Evolutionary conservation across 2,888 invertebrate species (phyloP).

Genomic region (Drosophila diplacantha): DNA sequence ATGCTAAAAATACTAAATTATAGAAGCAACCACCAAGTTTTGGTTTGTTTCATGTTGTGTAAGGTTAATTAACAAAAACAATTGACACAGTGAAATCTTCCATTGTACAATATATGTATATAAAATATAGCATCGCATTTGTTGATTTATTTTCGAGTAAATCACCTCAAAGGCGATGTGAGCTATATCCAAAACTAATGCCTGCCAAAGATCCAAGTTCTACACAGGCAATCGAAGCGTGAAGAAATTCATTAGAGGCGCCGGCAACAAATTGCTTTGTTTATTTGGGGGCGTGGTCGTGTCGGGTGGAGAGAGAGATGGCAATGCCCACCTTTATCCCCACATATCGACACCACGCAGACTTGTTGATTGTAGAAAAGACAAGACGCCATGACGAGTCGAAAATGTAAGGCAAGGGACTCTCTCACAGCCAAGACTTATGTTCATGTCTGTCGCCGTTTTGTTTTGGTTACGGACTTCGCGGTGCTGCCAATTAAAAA

Average conservation of each 20-base stretch:
- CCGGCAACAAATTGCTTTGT: conserved; percentile 34
- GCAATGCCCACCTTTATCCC: neutral
- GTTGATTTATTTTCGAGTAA: neutral
- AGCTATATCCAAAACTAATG: conserved; percentile 5
- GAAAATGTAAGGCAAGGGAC: conserved; percentile 24
- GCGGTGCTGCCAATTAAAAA: conserved; percentile 61
- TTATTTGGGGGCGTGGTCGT: conserved; percentile 18
- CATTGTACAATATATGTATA: neutral
- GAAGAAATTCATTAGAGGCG: conserved; percentile 39
- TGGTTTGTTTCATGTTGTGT: neutral
- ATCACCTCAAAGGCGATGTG: neutral
- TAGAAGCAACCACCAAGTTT: neutral
- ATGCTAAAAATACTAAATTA: neutral
- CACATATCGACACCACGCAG: conserved; percentile 14
- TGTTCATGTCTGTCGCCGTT: conserved; percentile 44
- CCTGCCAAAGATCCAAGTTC: conserved; percentile 7
- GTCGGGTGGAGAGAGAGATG: conserved; percentile 11
- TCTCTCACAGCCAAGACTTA: conserved; percentile 18
- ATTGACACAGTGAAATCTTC: neutral
- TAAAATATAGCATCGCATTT: neutral
- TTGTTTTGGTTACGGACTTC: conserved; percentile 64
- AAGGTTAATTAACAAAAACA: neutral
- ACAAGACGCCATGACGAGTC: conserved; percentile 43
- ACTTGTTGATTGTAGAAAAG: conserved; percentile 31
- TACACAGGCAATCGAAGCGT: conserved; percentile 44